Evolutionary conservation across 2,113 vertebrate species (phyloP).

Genomic region (Pardalotus punctatus): DNA sequence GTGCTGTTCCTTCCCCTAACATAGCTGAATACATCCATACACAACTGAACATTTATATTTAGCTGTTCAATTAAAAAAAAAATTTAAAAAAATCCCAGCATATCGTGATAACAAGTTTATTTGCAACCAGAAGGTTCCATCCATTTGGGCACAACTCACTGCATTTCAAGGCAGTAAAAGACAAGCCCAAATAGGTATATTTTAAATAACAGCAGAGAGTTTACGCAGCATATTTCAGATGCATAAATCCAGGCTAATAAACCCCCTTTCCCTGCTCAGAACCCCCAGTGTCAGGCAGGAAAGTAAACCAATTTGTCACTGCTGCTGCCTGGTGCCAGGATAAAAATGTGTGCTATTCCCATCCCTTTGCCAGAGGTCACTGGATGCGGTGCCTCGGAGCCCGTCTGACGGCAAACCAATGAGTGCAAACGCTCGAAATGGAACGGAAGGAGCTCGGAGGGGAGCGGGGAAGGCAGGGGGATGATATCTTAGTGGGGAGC

Average conservation of each 20-base stretch:
- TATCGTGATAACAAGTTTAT: background rate
- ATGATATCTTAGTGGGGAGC: conserved; percentile 22
- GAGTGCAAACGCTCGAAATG: conserved; percentile 18
- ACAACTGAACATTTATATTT: conserved; percentile 16
- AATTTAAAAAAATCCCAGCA: background rate
- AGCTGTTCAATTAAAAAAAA: background rate
- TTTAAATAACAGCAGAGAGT: background rate
- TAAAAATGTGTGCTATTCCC: conserved; percentile 26
- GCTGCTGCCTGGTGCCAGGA: conserved; percentile 56
- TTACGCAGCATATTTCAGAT: background rate
- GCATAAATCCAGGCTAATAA: background rate
- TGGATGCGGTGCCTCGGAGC: conserved; percentile 32
- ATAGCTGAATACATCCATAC: background rate
- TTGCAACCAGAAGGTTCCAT: conserved; percentile 2
- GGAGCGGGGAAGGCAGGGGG: background rate
- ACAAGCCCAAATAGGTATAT: background rate
- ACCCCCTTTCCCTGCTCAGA: background rate
- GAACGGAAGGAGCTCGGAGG: background rate
- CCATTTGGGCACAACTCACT: background rate
- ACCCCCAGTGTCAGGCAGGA: conserved; percentile 49
- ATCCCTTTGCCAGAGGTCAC: conserved; percentile 66
- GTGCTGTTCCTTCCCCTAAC: background rate
- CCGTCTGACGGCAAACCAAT: conserved; percentile 62
- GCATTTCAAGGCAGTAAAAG: background rate
- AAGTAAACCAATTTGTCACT: conserved; percentile 70